phyloP scores from a whole-genome alignment of 37 sponge, comb jelly and placozoan species.

The Bolinopsis microptera region DNA sequence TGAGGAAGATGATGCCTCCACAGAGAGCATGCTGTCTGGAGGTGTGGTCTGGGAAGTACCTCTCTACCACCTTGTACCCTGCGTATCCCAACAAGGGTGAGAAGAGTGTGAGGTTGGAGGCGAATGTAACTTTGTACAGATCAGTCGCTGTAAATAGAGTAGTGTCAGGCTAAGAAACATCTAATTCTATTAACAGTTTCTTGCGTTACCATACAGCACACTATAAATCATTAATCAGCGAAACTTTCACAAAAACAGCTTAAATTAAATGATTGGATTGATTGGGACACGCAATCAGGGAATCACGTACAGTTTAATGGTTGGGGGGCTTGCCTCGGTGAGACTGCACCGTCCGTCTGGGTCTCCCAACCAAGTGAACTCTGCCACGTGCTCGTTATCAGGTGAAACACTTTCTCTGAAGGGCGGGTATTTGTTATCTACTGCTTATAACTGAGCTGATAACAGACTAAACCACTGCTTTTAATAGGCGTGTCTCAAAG shows the following conservation, averaged over 20 bases:
- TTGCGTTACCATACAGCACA: too few species aligned
- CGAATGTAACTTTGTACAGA: not conserved
- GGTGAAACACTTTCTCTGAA: slow-evolving; percentile 9
- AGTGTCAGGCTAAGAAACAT: too few species aligned
- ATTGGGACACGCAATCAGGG: not conserved
- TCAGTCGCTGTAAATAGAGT: not conserved
- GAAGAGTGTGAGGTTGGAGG: slow-evolving; percentile 17
- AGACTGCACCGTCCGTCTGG: not conserved
- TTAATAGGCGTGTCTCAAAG: too few species aligned
- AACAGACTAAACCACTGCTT: too few species aligned
- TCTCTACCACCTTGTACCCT: slow-evolving; percentile 3
- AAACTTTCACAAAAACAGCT: not conserved
- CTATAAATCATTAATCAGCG: too few species aligned
- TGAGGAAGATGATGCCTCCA: slow-evolving; percentile 17
- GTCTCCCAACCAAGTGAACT: slow-evolving; percentile 19
- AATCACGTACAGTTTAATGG: slow-evolving; percentile 16
- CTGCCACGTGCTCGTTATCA: slow-evolving; percentile 41
- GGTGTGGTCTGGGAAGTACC: slow-evolving; percentile 22
- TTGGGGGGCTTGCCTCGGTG: slow-evolving; percentile 16
- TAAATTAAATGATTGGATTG: too few species aligned
- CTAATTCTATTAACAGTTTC: too few species aligned
- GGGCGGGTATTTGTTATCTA: too few species aligned
- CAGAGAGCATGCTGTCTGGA: not conserved
- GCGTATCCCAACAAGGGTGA: not conserved
- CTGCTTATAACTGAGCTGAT: too few species aligned